A percentile compares a stretch with the other conserved stretches of the same genome.
Evolutionary conservation across 2,113 vertebrate genomes (phyloP).

Genomic region (Sialia sialis): DNA sequence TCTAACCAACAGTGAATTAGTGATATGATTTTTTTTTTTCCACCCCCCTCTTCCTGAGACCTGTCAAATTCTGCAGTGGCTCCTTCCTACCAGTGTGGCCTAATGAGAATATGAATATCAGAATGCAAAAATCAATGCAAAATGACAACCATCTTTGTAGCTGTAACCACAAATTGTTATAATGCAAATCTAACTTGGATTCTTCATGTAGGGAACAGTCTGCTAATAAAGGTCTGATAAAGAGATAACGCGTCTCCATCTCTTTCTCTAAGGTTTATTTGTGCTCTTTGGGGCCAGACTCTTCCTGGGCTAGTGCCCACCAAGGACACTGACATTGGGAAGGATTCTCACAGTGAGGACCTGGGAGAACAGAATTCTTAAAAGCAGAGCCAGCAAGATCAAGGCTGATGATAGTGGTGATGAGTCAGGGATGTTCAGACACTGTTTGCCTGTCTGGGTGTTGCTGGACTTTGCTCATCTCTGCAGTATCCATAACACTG

Average conservation of each 20-base stretch:
- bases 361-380: neutral
- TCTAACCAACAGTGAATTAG: neutral
- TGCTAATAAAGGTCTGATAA: constrained; percentile 81
- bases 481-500: neutral
- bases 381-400: neutral
- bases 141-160: constrained; percentile 58
- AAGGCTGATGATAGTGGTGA: neutral
- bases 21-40: neutral
- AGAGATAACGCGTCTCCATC: neutral
- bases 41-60: neutral
- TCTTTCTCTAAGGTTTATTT: neutral
- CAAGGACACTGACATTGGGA: neutral
- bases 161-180: constrained; percentile 68
- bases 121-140: constrained; percentile 76
- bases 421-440: neutral
- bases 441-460: neutral
- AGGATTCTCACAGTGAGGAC: neutral
- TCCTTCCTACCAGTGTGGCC: constrained; percentile 56
- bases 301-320: neutral
- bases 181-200: constrained; percentile 61
- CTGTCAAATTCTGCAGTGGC: neutral
- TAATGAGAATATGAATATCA: constrained; percentile 46
- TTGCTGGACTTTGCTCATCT: neutral
- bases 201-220: constrained; percentile 71
- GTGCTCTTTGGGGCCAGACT: neutral